A percentile compares a stretch with the other conserved stretches of the same genome.
Conservation (phyloP, 2,113 vertebrate genomes). For the Clinocottus analis region DNA sequence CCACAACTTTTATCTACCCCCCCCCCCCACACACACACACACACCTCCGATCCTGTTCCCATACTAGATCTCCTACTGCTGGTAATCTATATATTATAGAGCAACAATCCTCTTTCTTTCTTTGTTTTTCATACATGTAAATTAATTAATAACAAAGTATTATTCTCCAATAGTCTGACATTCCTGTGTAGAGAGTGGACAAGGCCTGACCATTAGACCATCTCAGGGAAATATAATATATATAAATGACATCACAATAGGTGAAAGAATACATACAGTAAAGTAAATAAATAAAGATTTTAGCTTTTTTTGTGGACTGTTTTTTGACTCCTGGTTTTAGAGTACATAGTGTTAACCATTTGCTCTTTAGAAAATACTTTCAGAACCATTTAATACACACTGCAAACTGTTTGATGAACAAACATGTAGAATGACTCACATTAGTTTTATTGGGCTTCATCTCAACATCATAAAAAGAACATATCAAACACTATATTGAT, state of each 20-base stretch:
- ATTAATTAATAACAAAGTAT: too few relatives aligned
- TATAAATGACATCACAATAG: neutral
- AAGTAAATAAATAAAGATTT: neutral
- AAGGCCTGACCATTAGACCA: neutral
- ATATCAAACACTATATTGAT: neutral
- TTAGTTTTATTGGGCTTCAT: neutral
- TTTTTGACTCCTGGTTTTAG: too few relatives aligned
- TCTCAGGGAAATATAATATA: neutral
- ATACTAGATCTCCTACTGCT: neutral
- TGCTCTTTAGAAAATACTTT: neutral
- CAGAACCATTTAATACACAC: too few relatives aligned
- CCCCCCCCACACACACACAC: too few relatives aligned
- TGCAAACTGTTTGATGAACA: too few relatives aligned
- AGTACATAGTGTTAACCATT: neutral
- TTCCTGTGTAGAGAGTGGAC: neutral
- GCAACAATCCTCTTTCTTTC: too few relatives aligned
- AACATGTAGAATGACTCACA: neutral
- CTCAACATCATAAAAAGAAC: neutral
- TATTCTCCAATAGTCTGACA: too few relatives aligned
- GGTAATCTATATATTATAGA: too few relatives aligned
- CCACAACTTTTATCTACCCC: neutral
- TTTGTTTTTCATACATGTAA: too few relatives aligned
- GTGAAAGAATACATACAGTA: neutral
- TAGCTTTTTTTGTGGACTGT: neutral
- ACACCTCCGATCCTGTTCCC: too few relatives aligned